A percentile compares a stretch with the other conserved stretches of the same genome.
These are phyloP conservation scores for Sebastes schlegelii DNA, from an alignment of 2,113 vertebrate species.

Conservation along the genomic window DNA sequence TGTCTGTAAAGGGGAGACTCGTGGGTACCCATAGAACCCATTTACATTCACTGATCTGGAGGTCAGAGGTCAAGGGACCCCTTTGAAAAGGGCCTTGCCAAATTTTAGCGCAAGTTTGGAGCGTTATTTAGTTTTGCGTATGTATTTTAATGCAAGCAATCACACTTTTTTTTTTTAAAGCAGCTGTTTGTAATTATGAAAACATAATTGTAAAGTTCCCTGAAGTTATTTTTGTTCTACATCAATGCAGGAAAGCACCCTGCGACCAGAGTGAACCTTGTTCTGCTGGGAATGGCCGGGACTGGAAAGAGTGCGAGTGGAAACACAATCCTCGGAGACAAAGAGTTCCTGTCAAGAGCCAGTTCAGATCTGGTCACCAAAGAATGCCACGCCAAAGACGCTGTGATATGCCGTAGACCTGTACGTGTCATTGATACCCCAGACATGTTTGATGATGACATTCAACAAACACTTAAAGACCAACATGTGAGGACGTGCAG, in stretches of 20 bases:
- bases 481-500: not conserved
- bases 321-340: not conserved
- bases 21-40: no score
- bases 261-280: not conserved
- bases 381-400: not conserved
- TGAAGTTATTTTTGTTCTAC: not conserved
- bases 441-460: not conserved
- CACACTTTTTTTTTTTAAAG: no score
- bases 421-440: conserved; percentile 4
- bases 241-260: not conserved
- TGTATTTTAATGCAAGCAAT: no score
- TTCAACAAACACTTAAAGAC: no score
- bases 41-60: no score
- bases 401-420: fast-evolving
- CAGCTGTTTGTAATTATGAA: not conserved
- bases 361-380: not conserved
- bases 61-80: no score
- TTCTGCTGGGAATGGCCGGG: not conserved
- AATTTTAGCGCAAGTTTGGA: no score
- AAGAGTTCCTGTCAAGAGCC: fast-evolving
- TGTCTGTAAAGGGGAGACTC: no score
- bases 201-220: not conserved
- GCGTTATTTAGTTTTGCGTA: no score
- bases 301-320: conserved; percentile 10
- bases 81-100: no score